Base-by-base conservation (phyloP, 2,888 invertebrate genomes). In the Ichneumoninae sp. region DNA sequence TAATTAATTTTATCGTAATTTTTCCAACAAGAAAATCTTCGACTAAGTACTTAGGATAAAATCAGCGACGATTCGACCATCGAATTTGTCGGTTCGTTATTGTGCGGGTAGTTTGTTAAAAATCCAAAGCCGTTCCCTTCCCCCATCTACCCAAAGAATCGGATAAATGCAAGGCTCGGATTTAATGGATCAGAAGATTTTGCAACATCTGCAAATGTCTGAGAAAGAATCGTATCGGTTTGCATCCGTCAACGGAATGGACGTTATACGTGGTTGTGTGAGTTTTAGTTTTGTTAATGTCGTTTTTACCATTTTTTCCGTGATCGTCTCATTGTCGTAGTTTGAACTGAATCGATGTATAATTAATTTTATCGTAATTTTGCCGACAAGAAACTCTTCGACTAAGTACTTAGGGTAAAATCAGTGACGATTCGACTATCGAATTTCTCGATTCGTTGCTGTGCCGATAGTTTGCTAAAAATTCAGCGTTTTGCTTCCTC, bases 191-290 rank as follows among this genome's bases (percentile, higher is more conserved):
- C 1, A 57, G 2, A 26, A 26, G 10, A 7, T 10, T 57, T 22
- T 26, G 26, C 2, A 57, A 26, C 8, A 78, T 44, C 33, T 22
- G 63, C 36, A 54, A 57, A 83, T 85, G 77, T 50, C 52, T n/a
- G 19, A 69, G n/a, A 63, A 80, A 26, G 57, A 73, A 22, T 78
- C 22, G 1, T 44, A 50, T 75, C 71, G 70, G 33, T 75, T 54
- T 33, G 65, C 75, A 40, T 69, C 75, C 60, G 81, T 85, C 22
- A 73, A 47, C 40, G 85, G 71, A 83, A 92, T 92, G 92, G 93
- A 93, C 87, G 88, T 93, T 83, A 88, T 93, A 75, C 91, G 93
- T 50, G 91, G 91, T 85, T 92, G 90, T 86, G 93, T 93, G 89
- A 93, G 92, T 93, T 74, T 71, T 22, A 8, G 54, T 54, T 60